Base-by-base conservation (phyloP, 2,797 vertebrate genomes). In the Holocentrus rufus region DNA sequence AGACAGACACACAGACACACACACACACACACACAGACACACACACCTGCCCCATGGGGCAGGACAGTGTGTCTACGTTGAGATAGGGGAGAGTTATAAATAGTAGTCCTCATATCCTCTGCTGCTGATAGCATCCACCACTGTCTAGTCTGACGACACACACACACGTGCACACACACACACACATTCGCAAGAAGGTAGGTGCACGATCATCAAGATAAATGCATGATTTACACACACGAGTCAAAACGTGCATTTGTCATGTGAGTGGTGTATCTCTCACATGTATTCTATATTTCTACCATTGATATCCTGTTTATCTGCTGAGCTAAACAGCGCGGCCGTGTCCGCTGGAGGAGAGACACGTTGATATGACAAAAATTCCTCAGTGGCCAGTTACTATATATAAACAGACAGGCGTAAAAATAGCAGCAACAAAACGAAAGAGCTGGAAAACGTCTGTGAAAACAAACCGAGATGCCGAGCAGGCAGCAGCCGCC, bases 31-130 rank as follows among this genome's bases (percentile, higher is more conserved):
- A 80, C 69, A 64, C 44, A 69, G 58, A 76, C 57, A 81, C 55
- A 76, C 46, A 47, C 73, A 85, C 82, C 72, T 86, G 56, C 65
- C 81, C 80, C 65, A 7, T 20, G 36, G 82, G 84, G 69, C 83
- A 87, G 85, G 87, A 88, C 85, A 84, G 72, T 69, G 79, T 79
- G 84, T 86, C 85, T 84, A 88, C 74, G 77, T 77, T 76, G 88
- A 85, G 85, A 91, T 78, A 65, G 86, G 81, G 85, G 77, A 46
- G 76, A 74, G 87, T 85, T 91, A 91, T 88, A 91, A 90, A 92
- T 91, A 92, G 91, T 74, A 78, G 79, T 78, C 82, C 79, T 92
- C 89, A 92, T 92, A 90, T 91, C 90, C 90, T 88, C 83, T 84
- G 71, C 77, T 54, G 82, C 85, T 83, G 90, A 92, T 90, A 91